phyloP scores from a whole-genome alignment of 2,113 vertebrate species.

The Heterotilapia buettikoferi region DNA sequence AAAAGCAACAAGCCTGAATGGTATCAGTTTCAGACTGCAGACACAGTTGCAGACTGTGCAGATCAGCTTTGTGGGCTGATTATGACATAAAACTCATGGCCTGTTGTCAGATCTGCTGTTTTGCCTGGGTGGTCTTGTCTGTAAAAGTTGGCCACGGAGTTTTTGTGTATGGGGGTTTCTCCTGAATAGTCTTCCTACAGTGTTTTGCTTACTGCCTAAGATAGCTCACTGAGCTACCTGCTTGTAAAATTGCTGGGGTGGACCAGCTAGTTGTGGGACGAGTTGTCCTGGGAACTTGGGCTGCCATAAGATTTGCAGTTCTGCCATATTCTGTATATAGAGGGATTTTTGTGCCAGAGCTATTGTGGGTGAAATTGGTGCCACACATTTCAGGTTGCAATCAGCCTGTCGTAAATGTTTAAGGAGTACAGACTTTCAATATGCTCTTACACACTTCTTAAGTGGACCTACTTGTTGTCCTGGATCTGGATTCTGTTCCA shows the following conservation, averaged over 20 bases:
- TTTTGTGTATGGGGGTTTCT: neutral
- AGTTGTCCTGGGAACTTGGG: neutral
- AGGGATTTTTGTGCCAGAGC: neutral
- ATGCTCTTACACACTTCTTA: neutral
- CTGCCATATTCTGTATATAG: neutral
- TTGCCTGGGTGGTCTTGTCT: neutral
- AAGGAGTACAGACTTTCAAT: neutral
- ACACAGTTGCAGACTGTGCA: neutral
- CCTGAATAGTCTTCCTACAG: neutral
- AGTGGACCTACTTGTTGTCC: conserved; percentile 77
- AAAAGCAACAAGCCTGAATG: too few relatives aligned
- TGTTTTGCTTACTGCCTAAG: neutral
- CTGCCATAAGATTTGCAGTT: neutral
- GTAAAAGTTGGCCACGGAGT: neutral
- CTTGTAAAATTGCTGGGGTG: neutral
- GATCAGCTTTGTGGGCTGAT: neutral
- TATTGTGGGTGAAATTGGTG: neutral
- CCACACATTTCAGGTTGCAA: neutral
- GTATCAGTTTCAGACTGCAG: neutral
- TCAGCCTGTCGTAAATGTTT: neutral
- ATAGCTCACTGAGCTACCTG: neutral
- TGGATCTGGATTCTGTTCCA: conserved; percentile 94
- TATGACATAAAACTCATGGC: neutral
- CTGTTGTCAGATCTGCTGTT: neutral
- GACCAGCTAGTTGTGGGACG: neutral